phyloP scores from a whole-genome alignment of 2,797 vertebrate genomes.

The Odontamblyopus rebecca region DNA sequence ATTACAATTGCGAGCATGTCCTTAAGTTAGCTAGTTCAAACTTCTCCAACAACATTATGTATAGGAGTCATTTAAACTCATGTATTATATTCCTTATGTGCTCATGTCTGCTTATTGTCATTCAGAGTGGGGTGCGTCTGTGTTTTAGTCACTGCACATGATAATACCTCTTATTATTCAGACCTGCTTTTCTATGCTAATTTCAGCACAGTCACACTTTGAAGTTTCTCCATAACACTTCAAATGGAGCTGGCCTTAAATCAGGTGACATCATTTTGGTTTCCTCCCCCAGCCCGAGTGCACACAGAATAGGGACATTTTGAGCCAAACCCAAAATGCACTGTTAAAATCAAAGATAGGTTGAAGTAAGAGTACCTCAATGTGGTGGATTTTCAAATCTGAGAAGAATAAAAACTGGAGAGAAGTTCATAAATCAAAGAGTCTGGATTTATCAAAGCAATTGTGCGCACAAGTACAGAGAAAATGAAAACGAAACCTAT shows the following conservation, averaged over 20 bases:
- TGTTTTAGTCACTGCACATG: conserved; percentile 31
- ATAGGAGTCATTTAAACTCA: not conserved
- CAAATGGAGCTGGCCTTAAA: conserved; percentile 54
- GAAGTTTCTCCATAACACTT: conserved; percentile 42
- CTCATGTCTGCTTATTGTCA: conserved; percentile 34
- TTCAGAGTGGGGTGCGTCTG: conserved; percentile 37
- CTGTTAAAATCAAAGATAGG: not conserved
- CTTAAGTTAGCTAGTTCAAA: not conserved
- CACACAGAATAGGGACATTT: not conserved
- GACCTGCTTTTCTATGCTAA: conserved; percentile 41
- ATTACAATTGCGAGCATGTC: no score
- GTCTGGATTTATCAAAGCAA: no score
- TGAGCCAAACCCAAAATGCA: not conserved
- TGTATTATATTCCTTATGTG: not conserved
- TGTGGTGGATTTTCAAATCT: no score
- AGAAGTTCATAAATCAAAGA: no score
- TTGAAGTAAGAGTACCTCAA: no score
- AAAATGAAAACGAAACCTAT: no score
- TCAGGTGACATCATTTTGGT: conserved; percentile 30
- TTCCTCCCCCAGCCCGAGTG: conserved; percentile 15
- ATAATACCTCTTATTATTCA: conserved; percentile 60
- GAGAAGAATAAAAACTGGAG: no score
- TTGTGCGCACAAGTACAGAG: no score
- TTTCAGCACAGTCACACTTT: conserved; percentile 43
- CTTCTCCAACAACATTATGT: not conserved